Base-by-base conservation (phyloP, 2,797 vertebrate genomes). In the Crossoptilon crossoptilon region DNA sequence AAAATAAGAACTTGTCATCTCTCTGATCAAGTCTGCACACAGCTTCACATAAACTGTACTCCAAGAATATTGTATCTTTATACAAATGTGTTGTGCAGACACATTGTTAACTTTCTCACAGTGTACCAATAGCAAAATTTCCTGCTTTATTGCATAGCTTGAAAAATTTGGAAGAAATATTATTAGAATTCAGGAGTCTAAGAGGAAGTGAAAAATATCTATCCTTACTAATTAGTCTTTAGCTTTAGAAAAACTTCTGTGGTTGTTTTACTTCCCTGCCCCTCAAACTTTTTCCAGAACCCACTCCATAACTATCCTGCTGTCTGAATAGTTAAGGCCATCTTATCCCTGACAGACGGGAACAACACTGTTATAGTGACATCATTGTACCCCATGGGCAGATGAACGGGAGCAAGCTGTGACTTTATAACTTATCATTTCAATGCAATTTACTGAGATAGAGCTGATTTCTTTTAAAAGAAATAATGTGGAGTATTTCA, bases 391-490 rank as follows among this genome's bases (percentile, higher is more conserved):
- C 68, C 70, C 73, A 62, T 58, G 51, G 48, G 24, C 63, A 87
- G 68, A 72, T 59, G 63, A 94, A 84, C 69, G 48, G 78, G 69
- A 92, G 81, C 46, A 89, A 60, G 37, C 39, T 75, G 63, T 84
- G 60, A 71, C 62, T 53, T 70, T 84, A 80, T 71, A 92, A 62
- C 22, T 23, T 39, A 16, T 63, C 82, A 83, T 75, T 95, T 95
- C 72, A 88, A 43, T 87, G 58, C n/a, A 77, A 62, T 77, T 83
- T 95, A 72, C 85, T 35, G 35, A 92, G 74, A 87, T 60, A 71
- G 74, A 56, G 41, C 51, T 70, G 79, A 64, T 95, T 56, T 93
- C 75, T 76, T 88, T 91, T 88, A 86, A 86, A 59, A 91, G 56
- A 93, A 94, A 86, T 85, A 41, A 8, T 11, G 19, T 66, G 66